Evolutionary conservation across 2,113 vertebrate species (phyloP).

Genomic region (Phyllostomus discolor): DNA sequence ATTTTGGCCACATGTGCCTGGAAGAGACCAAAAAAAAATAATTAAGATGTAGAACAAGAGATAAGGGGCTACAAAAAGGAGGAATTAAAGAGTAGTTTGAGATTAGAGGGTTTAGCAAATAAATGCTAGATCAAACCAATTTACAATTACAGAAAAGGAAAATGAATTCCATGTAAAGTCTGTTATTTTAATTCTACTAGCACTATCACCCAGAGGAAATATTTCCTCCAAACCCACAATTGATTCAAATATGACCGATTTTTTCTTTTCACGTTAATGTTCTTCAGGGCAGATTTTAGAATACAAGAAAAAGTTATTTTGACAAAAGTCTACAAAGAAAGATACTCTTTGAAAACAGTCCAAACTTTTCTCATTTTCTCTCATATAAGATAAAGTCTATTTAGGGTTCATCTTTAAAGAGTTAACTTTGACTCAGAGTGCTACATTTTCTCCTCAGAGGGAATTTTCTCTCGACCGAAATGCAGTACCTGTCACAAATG

Average conservation of each 20-base stretch:
- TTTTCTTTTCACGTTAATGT: neutral
- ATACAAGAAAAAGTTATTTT: neutral
- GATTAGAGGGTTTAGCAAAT: neutral
- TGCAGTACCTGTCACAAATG: neutral
- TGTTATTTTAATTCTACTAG: neutral
- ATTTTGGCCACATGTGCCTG: neutral
- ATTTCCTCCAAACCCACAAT: neutral
- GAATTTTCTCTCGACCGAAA: neutral
- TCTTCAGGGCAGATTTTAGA: neutral
- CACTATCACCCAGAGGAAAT: neutral
- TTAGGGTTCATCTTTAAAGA: conserved; percentile 12
- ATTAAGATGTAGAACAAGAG: neutral
- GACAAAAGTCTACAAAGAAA: neutral
- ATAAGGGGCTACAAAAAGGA: neutral
- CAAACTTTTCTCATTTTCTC: neutral
- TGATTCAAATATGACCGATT: neutral
- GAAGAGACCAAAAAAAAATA: neutral
- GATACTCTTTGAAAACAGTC: neutral
- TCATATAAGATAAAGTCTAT: neutral
- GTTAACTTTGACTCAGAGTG: neutral
- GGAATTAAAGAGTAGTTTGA: neutral
- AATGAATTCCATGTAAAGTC: neutral
- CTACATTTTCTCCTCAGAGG: neutral
- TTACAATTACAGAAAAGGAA: neutral
- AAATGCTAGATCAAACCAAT: neutral